Evolutionary conservation across 1,140 invertebrate species (phyloP).

Genomic region (Tetragnatha versicolor): DNA sequence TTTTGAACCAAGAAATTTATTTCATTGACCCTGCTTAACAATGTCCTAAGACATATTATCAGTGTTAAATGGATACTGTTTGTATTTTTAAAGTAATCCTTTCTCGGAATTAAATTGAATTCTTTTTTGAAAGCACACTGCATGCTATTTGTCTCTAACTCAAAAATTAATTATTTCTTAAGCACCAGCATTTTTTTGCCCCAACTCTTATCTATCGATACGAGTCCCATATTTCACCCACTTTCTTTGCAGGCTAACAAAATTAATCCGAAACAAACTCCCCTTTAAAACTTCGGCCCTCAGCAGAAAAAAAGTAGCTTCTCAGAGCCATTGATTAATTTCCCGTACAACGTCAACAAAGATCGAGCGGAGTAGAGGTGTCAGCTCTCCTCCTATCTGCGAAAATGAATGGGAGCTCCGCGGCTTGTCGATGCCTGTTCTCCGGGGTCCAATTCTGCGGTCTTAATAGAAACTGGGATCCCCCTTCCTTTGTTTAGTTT

Average conservation of each 20-base stretch:
- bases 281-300: background rate
- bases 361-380: constrained; percentile 50
- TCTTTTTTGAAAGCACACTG: background rate
- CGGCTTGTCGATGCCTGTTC: constrained; percentile 3
- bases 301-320: constrained; percentile 2
- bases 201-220: too few species aligned
- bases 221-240: background rate
- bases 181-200: background rate
- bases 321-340: constrained; percentile 26
- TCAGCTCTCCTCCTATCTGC: constrained; percentile 32
- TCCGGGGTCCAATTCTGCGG: constrained; percentile 45
- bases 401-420: constrained; percentile 25
- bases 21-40: too few species aligned
- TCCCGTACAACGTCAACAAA: constrained; percentile 31
- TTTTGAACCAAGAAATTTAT: too few species aligned
- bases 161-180: background rate
- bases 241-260: background rate
- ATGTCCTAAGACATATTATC: too few species aligned
- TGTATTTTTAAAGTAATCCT: too few species aligned
- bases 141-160: background rate
- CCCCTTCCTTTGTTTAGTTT: constrained; percentile 25
- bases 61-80: too few species aligned
- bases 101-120: too few species aligned
- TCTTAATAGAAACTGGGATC: constrained; percentile 39
- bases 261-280: background rate